phyloP scores from a whole-genome alignment of 2,888 invertebrate genomes.

The Rhamphomyia laevipes region DNA sequence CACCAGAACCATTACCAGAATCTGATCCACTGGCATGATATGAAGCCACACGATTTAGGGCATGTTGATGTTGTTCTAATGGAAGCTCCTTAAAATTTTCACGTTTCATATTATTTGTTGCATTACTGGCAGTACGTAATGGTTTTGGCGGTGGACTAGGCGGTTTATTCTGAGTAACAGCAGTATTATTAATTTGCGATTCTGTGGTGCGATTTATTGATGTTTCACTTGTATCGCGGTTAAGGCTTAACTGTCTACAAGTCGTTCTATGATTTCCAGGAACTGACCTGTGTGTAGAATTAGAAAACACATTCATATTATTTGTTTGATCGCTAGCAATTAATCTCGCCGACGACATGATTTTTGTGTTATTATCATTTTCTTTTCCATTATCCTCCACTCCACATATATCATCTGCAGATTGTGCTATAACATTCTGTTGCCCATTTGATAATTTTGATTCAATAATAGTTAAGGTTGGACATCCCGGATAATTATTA shows the following conservation, averaged over 20 bases:
- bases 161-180: conserved; percentile 43
- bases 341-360: conserved; percentile 25
- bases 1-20: conserved; percentile 81
- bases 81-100: conserved; percentile 24
- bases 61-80: conserved; percentile 34
- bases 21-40: conserved; percentile 79
- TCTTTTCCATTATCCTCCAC: conserved; percentile 47
- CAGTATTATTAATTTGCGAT: conserved; percentile 40
- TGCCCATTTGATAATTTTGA: background rate
- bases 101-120: conserved; percentile 14
- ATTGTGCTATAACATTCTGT: conserved; percentile 22
- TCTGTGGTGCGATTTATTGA: conserved; percentile 46
- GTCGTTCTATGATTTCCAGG: conserved; percentile 38
- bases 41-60: conserved; percentile 42
- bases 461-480: conserved; percentile 26
- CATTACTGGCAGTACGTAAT: conserved; percentile 46
- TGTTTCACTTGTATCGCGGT: conserved; percentile 50
- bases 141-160: conserved; percentile 50
- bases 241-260: conserved; percentile 44
- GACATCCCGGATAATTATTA: conserved; percentile 9
- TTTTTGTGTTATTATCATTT: background rate
- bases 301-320: conserved; percentile 42
- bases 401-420: conserved; percentile 40
- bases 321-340: conserved; percentile 27
- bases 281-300: conserved; percentile 42